Base-by-base conservation (phyloP, 2,797 vertebrate genomes). In the Crocodylus rhombifer region DNA sequence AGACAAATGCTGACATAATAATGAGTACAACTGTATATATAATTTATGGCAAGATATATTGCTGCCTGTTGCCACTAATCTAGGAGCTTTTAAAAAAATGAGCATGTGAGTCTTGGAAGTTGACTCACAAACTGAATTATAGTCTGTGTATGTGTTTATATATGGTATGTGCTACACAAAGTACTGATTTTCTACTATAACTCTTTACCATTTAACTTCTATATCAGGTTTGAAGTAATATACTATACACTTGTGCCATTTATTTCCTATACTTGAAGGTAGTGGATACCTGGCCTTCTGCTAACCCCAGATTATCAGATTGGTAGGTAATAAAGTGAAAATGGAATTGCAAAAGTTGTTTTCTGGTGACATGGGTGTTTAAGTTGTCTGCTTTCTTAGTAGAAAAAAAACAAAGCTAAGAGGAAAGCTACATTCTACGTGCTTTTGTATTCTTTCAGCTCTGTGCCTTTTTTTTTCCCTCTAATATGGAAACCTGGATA, bases 401-500 rank as follows among this genome's bases (percentile, higher is more conserved):
- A 86, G 69, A 75, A 60, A 21, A 78, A 95, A 82, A 88, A 91
- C 76, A 51, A n/a, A 42, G 18, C 76, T 57, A 61, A 90, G 93
- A 92, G 16, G 83, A 1, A 1, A 21, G 51, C 60, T 20, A 55
- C 63, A 25, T 89, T 73, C 86, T 28, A 84, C 96, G 61, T 83
- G 56, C 73, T 82, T 82, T 91, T 92, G 92, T 93, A 9, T 2
- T 95, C 94, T 73, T 94, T 82, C 88, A n/a, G 14, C 61, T 55
- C 21, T 51, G 2, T 71, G 51, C 87, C 60, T 92, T 95, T 90
- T 91, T 91, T 81, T 12, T 33, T 71, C 78, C 42, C 57, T 91
- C 86, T 95, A 81, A 91, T 95, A 73, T 95, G 77, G 90, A 97
- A 96, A 64, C 82, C 56, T 92, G 30, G 90, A 86, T 95, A 14